These are phyloP conservation scores for Octodonta nipae DNA, from an alignment of 2,888 invertebrate genomes.

Conservation along the genomic window DNA sequence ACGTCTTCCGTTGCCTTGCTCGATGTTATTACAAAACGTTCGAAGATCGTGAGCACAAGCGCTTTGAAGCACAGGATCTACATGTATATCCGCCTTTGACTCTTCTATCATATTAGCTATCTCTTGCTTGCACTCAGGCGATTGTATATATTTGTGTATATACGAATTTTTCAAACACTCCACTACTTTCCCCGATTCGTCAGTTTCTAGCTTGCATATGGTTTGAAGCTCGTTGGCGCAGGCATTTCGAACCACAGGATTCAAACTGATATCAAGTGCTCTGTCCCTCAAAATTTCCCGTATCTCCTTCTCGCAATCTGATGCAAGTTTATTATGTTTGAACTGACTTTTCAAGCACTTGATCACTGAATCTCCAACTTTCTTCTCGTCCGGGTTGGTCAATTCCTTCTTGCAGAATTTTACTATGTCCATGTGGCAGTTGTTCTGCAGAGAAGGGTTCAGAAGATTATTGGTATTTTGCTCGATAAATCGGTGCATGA, in stretches of 20 bases:
- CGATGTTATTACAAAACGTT: slow-evolving; percentile 65
- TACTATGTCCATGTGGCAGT: slow-evolving; percentile 70
- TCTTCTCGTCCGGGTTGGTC: slow-evolving; percentile 33
- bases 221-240: slow-evolving; percentile 63
- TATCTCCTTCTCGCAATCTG: slow-evolving; percentile 71
- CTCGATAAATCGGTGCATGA: slow-evolving; percentile 79
- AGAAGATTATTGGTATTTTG: slow-evolving; percentile 82
- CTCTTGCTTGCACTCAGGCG: slow-evolving; percentile 66
- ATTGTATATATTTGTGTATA: slow-evolving; percentile 56
- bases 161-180: slow-evolving; percentile 85
- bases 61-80: slow-evolving; percentile 80
- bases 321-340: slow-evolving; percentile 56
- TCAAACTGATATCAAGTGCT: slow-evolving; percentile 79
- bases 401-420: slow-evolving; percentile 41
- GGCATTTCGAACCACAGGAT: slow-evolving; percentile 70
- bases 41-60: slow-evolving; percentile 77
- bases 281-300: slow-evolving; percentile 71
- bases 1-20: slow-evolving; percentile 85
- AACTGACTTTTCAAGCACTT: slow-evolving; percentile 73
- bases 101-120: slow-evolving; percentile 81
- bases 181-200: slow-evolving; percentile 52
- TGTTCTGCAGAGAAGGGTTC: slow-evolving; percentile 68
- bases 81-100: slow-evolving; percentile 84
- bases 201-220: slow-evolving; percentile 44
- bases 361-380: slow-evolving; percentile 71